Evolutionary conservation across 2,113 vertebrate species (phyloP), one percentile per base, ranked within the genome.

Genomic region (Megaceryle torquata): DNA sequence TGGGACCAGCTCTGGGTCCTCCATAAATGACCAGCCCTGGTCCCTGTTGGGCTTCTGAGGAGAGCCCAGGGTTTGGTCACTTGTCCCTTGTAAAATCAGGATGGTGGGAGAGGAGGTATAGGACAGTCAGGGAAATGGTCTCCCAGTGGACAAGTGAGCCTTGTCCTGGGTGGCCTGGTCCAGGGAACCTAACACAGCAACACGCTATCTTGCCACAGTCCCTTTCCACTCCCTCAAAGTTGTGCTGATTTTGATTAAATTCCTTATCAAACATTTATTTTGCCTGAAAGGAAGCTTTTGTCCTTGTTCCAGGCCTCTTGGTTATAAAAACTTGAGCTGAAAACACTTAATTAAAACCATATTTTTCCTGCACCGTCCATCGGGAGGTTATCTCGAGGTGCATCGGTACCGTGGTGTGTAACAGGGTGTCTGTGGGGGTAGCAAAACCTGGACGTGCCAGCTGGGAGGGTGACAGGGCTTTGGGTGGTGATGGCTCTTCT

Each of bases 231-330:
- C 11, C 51, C 48, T 26, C 59, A 11, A 2, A 88, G 61, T 5
- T 19, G 16, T 25, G 61, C 78, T 86, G 90, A 18, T 76, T 95
- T 89, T 88, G 75, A 91, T 96, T 93, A 95, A 89, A 93, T 85
- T 76, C 82, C 88, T 95, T 85, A 80, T 89, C 88, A 91, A 80
- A 82, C 0, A 2, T 88, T 94, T 91, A 72, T 91, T 89, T 89
- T 89, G 63, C 88, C 71, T 88, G 92, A 89, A 94, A 96, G 63
- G 95, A 95, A 94, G 53, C 84, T 82, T 93, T 93, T 95, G 90
- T 97, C 92, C 93, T 88, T 61, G 31, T 92, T 82, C 86, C 68
- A 44, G 67, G 86, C 75, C 85, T 91, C 93, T 82, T 0, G 3
- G 75, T 95, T 94, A 72, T 85, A 76, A 96, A 95, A 95, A 76